Base-by-base conservation (phyloP, 2,888 invertebrate species). In the Polydrusus pterygomalis region DNA sequence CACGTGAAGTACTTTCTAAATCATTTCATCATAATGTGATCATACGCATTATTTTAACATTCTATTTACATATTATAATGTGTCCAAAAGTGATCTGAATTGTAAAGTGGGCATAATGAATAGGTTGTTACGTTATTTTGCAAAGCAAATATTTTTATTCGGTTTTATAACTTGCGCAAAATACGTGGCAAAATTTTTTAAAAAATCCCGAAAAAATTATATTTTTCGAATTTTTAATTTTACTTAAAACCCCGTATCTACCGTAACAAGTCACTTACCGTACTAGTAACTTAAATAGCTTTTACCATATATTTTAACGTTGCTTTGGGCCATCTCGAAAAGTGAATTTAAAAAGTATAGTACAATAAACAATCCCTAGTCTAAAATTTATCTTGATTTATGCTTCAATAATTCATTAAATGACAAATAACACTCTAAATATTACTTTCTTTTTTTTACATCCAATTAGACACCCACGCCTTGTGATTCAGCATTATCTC, bases 401-500 rank as follows among this genome's bases (percentile, higher is more conserved):
- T 54, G 25, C 25, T 54, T 30, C 6, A 54, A 7, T 54, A 9
- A 54, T 54, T 30, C 3, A 54, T n/a, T 54, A 17, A 54, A 30
- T 54, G 25, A 25, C 25, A 54, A 54, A 20, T 51, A 18, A 54
- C 54, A 54, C 30, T 54, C 30, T 51, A 18, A 51, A 51, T 51
- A 20, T 30, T 30, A 54, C 54, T 54, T 54, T 54, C 54, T 54
- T 54, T 51, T n/a, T 49, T 54, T 54, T 47, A n/a, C 15, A 17
- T 47, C 54, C 54, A 54, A 47, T 54, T 25, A n/a, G 30, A 54
- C 54, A n/a, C 54, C 54, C 25, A 54, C 54, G 11, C 30, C 54
- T 54, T 1, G 6, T 54, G 54, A 54, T 54, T 54, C 51, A 51
- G 20, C 51, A 13, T 51, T 20, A 20, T n/a, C 9, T 10, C 10